Evolutionary conservation across 2,113 vertebrate genomes (phyloP).

Genomic region (Guaruba guarouba): DNA sequence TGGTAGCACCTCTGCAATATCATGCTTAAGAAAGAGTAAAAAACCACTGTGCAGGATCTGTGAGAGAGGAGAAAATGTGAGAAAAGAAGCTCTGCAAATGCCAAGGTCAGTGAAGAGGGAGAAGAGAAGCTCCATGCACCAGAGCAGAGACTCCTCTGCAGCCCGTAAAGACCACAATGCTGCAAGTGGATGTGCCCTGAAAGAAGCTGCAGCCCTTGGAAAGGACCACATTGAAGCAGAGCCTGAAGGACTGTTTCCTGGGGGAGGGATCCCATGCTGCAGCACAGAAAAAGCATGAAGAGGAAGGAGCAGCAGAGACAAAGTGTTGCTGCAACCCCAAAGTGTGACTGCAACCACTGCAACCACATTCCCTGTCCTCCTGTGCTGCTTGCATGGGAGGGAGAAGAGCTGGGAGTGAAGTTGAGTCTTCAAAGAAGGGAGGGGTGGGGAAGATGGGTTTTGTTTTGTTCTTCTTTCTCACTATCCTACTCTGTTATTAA

Average conservation of each 20-base stretch:
- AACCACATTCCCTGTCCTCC: not conserved
- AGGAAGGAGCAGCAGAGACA: not conserved
- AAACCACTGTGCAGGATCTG: not conserved
- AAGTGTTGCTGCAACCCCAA: not conserved
- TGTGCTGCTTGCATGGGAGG: accelerated
- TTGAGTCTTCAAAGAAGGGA: not conserved
- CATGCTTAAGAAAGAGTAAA: not conserved
- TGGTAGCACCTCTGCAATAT: not conserved
- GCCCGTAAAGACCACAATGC: not conserved
- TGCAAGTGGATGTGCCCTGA: not conserved
- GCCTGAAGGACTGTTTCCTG: not conserved
- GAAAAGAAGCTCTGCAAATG: not conserved
- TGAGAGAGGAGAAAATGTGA: not conserved
- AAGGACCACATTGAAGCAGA: not conserved
- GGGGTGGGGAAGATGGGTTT: not conserved
- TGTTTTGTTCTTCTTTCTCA: not conserved
- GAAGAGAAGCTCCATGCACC: not conserved
- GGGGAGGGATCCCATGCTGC: not conserved
- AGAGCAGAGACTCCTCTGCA: not conserved
- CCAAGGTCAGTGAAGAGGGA: not conserved
- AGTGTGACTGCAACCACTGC: not conserved
- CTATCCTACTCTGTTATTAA: not conserved
- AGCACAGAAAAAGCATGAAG: not conserved
- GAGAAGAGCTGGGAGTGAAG: not conserved
- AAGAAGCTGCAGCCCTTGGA: not conserved